These are phyloP conservation scores for Silurus lanzhouensis DNA, from an alignment of 2,797 vertebrate genomes.

Conservation along the genomic window DNA sequence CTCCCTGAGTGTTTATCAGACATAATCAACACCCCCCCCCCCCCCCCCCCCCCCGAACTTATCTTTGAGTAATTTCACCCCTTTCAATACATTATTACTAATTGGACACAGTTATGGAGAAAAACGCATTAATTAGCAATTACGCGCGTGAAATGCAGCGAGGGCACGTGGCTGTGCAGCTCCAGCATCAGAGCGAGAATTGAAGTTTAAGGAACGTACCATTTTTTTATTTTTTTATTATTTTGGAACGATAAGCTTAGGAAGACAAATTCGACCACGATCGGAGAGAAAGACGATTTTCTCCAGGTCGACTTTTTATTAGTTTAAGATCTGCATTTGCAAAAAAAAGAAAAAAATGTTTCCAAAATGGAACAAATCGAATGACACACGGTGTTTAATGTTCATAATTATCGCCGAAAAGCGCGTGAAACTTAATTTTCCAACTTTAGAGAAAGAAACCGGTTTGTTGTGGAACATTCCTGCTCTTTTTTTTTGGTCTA, in stretches of 20 bases:
- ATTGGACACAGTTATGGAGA: constrained; percentile 29
- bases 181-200: background rate
- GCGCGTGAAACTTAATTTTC: too few relatives aligned
- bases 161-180: constrained; percentile 7
- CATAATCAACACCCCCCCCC: constrained; percentile 6
- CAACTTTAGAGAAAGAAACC: background rate
- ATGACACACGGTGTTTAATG: too few relatives aligned
- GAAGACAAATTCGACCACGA: too few relatives aligned
- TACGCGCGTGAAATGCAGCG: constrained; percentile 22
- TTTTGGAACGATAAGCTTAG: too few relatives aligned
- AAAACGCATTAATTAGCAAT: constrained; percentile 32
- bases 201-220: background rate
- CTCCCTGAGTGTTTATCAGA: background rate
- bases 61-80: constrained; percentile 14
- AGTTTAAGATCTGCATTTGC: too few relatives aligned
- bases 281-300: too few relatives aligned
- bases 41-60: background rate
- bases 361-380: too few relatives aligned
- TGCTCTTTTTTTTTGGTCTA: constrained; percentile 40
- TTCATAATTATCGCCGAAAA: too few relatives aligned
- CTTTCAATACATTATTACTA: constrained; percentile 34
- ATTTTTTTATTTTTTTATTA: too few relatives aligned
- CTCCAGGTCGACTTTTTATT: too few relatives aligned
- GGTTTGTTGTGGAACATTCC: background rate
- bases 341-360: too few relatives aligned